These are phyloP conservation scores for Amaurobius ferox DNA, from an alignment of 2,888 invertebrate genomes.

Conservation along the genomic window DNA sequence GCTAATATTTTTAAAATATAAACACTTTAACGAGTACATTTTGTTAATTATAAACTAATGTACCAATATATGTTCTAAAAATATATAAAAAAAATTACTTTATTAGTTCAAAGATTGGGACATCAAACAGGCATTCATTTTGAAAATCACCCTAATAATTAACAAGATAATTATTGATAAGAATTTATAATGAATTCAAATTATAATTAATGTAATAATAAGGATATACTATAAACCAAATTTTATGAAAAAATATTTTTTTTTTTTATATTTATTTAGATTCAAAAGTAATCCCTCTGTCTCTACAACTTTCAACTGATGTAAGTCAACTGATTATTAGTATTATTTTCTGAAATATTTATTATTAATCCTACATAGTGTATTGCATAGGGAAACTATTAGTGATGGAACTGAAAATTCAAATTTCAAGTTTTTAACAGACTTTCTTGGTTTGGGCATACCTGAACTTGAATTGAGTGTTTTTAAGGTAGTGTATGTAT, in stretches of 20 bases:
- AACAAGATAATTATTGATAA: neutral
- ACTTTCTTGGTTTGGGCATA: too few species aligned
- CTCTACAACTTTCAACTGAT: conserved; percentile 43
- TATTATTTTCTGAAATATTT: neutral
- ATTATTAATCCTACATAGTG: too few species aligned
- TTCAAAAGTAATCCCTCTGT: conserved; percentile 29
- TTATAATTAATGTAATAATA: neutral
- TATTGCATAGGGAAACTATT: too few species aligned
- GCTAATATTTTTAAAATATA: neutral
- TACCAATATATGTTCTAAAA: too few species aligned
- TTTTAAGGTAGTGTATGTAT: too few species aligned
- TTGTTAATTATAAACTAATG: too few species aligned
- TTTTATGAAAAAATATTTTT: neutral
- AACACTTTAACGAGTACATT: too few species aligned
- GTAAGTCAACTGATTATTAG: conserved; percentile 19
- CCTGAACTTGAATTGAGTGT: too few species aligned
- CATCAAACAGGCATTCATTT: too few species aligned
- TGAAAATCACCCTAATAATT: neutral
- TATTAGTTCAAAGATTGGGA: too few species aligned
- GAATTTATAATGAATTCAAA: neutral
- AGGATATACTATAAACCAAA: neutral
- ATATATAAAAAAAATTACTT: neutral
- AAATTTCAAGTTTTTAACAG: too few species aligned
- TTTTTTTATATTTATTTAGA: conserved; percentile 8
- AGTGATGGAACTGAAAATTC: too few species aligned